Percentiles rank a stretch among this genome's conserved stretches.
phyloP scores from a whole-genome alignment of 1,140 invertebrate genomes.

The Chironomus tepperi region DNA sequence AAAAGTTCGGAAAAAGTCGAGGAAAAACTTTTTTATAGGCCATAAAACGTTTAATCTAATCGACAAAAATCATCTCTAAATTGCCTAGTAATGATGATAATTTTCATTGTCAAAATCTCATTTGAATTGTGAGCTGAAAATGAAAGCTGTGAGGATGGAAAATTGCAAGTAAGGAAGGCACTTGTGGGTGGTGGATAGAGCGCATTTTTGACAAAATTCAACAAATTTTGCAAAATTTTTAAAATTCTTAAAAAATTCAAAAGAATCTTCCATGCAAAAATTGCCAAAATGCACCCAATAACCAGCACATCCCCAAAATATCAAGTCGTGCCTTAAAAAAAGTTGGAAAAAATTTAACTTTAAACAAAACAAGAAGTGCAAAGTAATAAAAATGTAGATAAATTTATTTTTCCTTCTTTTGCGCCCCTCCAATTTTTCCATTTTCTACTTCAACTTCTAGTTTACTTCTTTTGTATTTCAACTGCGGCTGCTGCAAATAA shows the following conservation, averaged over 20 bases:
- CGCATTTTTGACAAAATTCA: background rate
- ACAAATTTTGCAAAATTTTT: background rate
- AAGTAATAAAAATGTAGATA: conserved; percentile 23
- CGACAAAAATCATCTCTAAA: conserved; percentile 19
- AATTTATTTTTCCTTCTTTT: background rate
- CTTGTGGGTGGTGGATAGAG: background rate
- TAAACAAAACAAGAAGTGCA: conserved; percentile 18
- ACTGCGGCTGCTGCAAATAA: background rate
- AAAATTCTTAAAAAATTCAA: background rate
- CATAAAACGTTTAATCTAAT: conserved; percentile 21
- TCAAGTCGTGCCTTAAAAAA: background rate
- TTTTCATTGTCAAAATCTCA: conserved; percentile 11
- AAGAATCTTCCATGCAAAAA: background rate
- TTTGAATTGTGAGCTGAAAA: background rate
- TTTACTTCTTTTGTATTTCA: background rate
- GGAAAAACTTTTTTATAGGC: background rate
- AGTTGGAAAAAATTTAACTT: background rate
- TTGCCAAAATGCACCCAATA: too few relatives aligned
- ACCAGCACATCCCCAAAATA: too few relatives aligned
- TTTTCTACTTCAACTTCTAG: background rate
- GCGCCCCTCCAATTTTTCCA: background rate
- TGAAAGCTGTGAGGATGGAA: background rate
- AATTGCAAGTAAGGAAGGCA: too few relatives aligned
- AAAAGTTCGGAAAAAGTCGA: background rate
- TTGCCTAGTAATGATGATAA: conserved; percentile 20